Conservation (phyloP, 2,113 vertebrate species). For the Hiodon alosoides region DNA sequence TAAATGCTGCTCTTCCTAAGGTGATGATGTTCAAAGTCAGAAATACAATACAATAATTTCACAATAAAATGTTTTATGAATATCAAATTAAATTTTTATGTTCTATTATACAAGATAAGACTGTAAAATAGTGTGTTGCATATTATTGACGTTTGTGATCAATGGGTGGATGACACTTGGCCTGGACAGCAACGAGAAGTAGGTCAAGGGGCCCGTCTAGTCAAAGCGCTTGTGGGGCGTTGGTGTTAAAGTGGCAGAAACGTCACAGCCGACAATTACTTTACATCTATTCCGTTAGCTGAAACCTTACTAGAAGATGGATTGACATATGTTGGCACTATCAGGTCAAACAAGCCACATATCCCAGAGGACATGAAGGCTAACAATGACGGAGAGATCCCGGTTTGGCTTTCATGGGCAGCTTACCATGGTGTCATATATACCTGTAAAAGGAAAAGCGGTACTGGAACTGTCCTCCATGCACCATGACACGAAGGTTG, state of each 20-base stretch:
- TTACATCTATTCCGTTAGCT: neutral
- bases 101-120: no score
- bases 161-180: no score
- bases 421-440: conserved; percentile 4
- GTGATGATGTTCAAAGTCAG: neutral
- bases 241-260: neutral
- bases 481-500: conserved; percentile 7
- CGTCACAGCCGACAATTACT: neutral
- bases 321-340: neutral
- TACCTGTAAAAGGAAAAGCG: neutral
- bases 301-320: neutral
- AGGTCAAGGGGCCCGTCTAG: neutral
- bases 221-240: neutral
- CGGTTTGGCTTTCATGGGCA: conserved; percentile 7
- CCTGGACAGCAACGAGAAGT: neutral
- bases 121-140: no score
- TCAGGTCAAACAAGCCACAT: conserved; percentile 12
- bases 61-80: no score
- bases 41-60: neutral
- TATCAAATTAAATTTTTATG: no score
- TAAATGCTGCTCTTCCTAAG: no score
- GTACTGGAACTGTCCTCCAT: neutral
- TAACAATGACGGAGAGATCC: neutral
- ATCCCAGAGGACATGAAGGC: conserved; percentile 11
- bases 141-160: no score